Base-by-base conservation (phyloP, 2,113 vertebrate genomes). In the Prunella fulvescens region DNA sequence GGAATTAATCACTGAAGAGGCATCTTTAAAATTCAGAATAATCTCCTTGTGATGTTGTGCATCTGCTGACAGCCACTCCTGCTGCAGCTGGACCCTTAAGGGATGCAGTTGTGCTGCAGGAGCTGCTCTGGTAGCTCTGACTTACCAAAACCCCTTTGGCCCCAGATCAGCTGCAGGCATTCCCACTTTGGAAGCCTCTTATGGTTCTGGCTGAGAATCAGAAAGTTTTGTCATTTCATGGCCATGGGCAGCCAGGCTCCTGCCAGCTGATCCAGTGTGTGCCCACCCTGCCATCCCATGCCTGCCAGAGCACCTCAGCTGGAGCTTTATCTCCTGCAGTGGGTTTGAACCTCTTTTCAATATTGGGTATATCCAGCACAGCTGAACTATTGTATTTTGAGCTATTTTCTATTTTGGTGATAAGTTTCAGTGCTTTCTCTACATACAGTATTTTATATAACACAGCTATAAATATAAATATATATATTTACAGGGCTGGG, bases 351-450 rank as follows among this genome's bases (percentile, higher is more conserved):
- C 58, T 81, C 67, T 94, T 95, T 97, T 95, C 66, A 3, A 53
- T 77, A 44, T 72, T 96, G 81, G 48, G 25, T 94, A 82, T 93
- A 85, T 80, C 48, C 85, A 90, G 82, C 50, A 93, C 50, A 94
- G 31, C 90, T 85, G 44, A 94, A 77, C 37, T 96, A 50, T n/a
- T 6, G 18, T 94, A 91, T 91, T 97, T 97, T 96, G 88, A 95
- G 86, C 95, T 91, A 79, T 96, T 98, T 97, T 97, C 92, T 97
- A 92, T 97, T 96, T 97, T 58, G 79, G 92, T 97, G 69, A 62
- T 91, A 84, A 94, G 79, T 93, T 89, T 92, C 86, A 93, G 93
- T 93, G 81, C 62, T 87, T 94, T 95, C 89, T 97, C 90, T 96
- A 95, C 73, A 90, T 72, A 93, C 54, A 81, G 62, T 94, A 94